Evolutionary conservation across 2,797 vertebrate species (phyloP), one percentile per base, ranked within the genome.

Genomic region (Sebastes reedi): DNA sequence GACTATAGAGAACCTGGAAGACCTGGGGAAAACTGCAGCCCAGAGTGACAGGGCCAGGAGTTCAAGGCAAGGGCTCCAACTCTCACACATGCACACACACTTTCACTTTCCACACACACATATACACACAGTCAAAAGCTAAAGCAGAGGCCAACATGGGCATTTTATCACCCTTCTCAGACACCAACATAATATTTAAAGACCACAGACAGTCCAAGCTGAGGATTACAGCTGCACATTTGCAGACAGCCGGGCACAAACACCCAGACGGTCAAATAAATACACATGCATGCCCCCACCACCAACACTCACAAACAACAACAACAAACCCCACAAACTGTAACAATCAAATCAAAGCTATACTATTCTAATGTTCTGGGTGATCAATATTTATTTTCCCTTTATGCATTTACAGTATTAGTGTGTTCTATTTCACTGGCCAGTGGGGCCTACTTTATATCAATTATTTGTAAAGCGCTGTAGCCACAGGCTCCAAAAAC

Each of bases 1-100:
- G 97, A 97, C 97, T 96, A 95, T 89, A 96, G 93, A 95, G 95
- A 96, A 95, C 89, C 89, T 91, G 90, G 91, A 94, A 87, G 88
- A 93, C 88, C 86, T 65, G 82, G 74, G 75, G 92, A 92, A 94
- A 94, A 94, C 90, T 94, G 87, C 92, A 90, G 90, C 71, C 85
- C 79, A 83, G 88, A 95, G 87, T 92, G 93, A 92, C 90, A 92
- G 84, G 87, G 85, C 83, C 79, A 69, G 34, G 82, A 90, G 94
- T 94, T 94, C 91, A 92, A 80, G 71, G 71, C 87, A 66, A 87
- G 80, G 87, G 71, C 84, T 85, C 72, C 70, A 82, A 80, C 79
- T 68, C 77, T 52, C 66, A 75, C 82, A 76, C 74, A 29, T 55
- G 24, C 54, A 80, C 79, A 70, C 25, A 79, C 83, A 85, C 87